Evolutionary conservation across 2,888 invertebrate genomes (phyloP), one percentile per base, ranked within the genome.

Genomic region (Acanthosoma haemorrhoidale): DNA sequence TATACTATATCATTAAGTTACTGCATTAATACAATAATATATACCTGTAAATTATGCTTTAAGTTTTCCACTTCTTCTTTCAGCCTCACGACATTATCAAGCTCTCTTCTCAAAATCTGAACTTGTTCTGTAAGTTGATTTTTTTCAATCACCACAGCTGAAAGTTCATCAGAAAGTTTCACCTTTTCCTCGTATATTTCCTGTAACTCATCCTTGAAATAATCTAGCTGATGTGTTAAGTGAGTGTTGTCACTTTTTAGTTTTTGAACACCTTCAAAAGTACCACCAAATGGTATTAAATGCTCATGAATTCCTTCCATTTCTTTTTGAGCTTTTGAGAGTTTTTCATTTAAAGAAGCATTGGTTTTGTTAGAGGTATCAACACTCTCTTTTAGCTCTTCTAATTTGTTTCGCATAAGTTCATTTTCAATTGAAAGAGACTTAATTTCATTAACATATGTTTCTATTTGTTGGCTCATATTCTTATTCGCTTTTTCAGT

Each of bases 61-160:
- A 70, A 31, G 15, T 64, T 29, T 61, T 70, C 70, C 70, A 76
- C 77, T 70, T 78, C 77, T 57, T 76, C 71, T 72, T 80, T 79
- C 11, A 79, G 70, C 2, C 77, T 61, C 57, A 72, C 72, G 29
- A 73, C 51, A 69, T 78, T 76, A 5, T 76, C 69, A 67, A 31
- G 77, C 60, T 67, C 67, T 36, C n/a, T 32, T 8, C 67, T 31
- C n/a, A 80, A 78, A 76, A 81, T 79, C 5, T 76, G 73, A 41
- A 81, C 70, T 51, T 73, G 75, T 38, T 76, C 75, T 72, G 77
- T 79, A 1, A 72, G 34, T 36, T 70, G 63, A 31, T 69, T 43
- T 36, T 68, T 69, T 31, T 63, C 38, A 13, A 4, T 18, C 4
- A n/a, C 11, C 32, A 77, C 75, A 72, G 79, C 58, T 3, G 60